Evolutionary conservation across 2,888 invertebrate species (phyloP).

Genomic region (Callinectes sapidus): DNA sequence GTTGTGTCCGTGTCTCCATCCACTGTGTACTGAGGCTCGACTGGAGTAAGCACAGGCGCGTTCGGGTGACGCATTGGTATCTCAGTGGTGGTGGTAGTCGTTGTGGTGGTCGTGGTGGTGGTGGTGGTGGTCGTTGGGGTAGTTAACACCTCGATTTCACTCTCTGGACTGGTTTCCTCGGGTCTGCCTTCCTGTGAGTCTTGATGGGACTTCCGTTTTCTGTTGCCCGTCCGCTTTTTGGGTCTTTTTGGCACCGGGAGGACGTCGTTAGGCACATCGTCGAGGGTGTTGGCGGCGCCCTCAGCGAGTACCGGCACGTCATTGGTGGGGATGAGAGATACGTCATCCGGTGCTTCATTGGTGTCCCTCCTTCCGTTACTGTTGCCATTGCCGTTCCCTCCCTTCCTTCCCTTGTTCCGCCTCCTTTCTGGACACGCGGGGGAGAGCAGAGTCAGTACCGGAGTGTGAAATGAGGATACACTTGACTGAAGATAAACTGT

Average conservation of each 20-base stretch:
- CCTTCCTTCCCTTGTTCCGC: slow-evolving; percentile 32
- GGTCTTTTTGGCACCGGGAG: not conserved
- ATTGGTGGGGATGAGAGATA: not conserved
- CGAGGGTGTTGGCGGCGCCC: not conserved
- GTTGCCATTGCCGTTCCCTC: not conserved
- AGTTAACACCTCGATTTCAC: not conserved
- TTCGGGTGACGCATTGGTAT: slow-evolving; percentile 42
- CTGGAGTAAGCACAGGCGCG: slow-evolving; percentile 43
- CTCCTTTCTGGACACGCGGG: not conserved
- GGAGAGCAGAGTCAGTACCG: not conserved
- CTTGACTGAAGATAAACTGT: too few species aligned
- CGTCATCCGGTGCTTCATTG: not conserved
- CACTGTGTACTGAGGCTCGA: slow-evolving; percentile 57
- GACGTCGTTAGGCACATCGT: slow-evolving; percentile 37
- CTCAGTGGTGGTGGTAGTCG: slow-evolving; percentile 41
- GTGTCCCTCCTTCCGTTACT: not conserved
- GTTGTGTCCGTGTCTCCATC: slow-evolving; percentile 38
- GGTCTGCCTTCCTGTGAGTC: not conserved
- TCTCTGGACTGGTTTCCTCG: not conserved
- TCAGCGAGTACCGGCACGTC: not conserved
- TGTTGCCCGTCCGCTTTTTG: not conserved
- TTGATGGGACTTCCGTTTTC: not conserved
- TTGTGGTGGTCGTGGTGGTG: not conserved
- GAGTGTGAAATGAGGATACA: too few species aligned
- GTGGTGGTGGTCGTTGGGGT: not conserved